Conservation (phyloP, 2,888 invertebrate genomes). For the Uropetala carovei region DNA sequence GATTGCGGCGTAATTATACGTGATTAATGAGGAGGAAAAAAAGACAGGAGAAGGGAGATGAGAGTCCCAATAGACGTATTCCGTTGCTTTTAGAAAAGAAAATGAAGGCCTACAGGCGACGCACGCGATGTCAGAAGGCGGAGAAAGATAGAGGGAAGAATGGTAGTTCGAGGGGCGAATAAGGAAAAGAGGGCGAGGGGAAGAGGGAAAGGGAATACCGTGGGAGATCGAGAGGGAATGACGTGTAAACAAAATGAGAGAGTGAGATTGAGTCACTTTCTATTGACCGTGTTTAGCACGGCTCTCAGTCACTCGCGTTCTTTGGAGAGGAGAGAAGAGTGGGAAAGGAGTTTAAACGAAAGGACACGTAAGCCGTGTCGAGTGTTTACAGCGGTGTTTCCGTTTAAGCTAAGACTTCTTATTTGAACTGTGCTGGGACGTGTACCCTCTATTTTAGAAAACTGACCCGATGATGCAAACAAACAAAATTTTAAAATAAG, state of each 20-base stretch:
- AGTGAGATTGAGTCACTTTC: neutral
- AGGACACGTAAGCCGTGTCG: neutral
- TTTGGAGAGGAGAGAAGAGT: too few relatives aligned
- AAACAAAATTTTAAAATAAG: too few relatives aligned
- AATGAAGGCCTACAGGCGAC: conserved; percentile 36
- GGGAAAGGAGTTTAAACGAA: too few relatives aligned
- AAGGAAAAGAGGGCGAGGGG: neutral
- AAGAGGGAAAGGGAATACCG: neutral
- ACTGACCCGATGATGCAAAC: neutral
- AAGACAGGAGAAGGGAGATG: neutral
- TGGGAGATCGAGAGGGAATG: neutral
- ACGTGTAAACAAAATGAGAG: conserved; percentile 19
- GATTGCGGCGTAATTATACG: conserved; percentile 37
- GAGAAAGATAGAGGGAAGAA: too few relatives aligned
- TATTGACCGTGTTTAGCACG: neutral
- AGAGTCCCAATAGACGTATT: neutral
- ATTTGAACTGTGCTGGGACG: neutral
- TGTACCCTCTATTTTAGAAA: neutral
- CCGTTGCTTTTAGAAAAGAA: neutral
- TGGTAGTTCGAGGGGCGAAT: neutral
- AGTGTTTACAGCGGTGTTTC: neutral
- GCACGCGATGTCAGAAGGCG: neutral
- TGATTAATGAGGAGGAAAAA: conserved; percentile 41
- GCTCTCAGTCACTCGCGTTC: too few relatives aligned
- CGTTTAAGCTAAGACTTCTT: neutral